Conservation (phyloP, 1,140 invertebrate genomes). For the Papilio polyxenes region DNA sequence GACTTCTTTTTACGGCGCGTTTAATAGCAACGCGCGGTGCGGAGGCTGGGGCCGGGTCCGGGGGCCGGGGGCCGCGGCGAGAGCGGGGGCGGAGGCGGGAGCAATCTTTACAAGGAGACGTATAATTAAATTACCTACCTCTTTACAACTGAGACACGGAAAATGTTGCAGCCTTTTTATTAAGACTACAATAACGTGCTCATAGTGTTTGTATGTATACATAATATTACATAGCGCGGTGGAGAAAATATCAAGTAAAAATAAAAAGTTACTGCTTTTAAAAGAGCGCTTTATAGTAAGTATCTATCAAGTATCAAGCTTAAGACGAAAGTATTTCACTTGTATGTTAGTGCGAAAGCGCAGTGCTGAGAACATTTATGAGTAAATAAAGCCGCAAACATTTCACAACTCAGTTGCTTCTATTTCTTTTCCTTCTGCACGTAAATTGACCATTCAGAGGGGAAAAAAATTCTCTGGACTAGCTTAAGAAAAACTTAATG, state of each 20-base stretch:
- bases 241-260: no score
- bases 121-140: not conserved
- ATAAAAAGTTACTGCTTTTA: not conserved
- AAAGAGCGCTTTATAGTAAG: not conserved
- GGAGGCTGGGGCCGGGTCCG: not conserved
- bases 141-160: not conserved
- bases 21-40: not conserved
- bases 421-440: no score
- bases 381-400: not conserved
- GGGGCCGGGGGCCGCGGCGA: not conserved
- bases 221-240: not conserved
- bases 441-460: no score
- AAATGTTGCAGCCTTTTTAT: not conserved
- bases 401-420: not conserved
- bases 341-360: not conserved
- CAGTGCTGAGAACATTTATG: not conserved
- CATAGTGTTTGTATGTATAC: no score
- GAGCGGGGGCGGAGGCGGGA: not conserved
- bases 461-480: no score
- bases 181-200: not conserved
- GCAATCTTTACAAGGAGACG: not conserved
- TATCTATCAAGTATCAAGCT: not conserved
- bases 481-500: no score
- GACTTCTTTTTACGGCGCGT: slow-evolving; percentile 9
- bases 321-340: no score